These are phyloP conservation scores for Pararge aegeria DNA, from an alignment of 1,140 invertebrate species.

Conservation along the genomic window DNA sequence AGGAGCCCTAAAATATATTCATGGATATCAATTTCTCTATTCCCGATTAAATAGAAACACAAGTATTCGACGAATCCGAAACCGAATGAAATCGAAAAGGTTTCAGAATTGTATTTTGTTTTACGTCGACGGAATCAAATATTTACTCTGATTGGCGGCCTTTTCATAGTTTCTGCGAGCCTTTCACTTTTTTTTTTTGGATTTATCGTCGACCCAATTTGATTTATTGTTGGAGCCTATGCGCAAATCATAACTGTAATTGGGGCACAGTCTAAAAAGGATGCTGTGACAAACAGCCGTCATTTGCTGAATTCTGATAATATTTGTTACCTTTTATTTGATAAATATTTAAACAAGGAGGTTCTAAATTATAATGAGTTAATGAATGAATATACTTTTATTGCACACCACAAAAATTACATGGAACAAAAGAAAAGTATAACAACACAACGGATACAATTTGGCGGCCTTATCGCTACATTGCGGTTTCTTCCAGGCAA, in stretches of 20 bases:
- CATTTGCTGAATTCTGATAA: neutral
- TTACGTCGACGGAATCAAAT: conserved; percentile 17
- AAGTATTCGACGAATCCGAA: conserved; percentile 9
- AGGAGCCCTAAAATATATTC: no score
- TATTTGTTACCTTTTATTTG: no score
- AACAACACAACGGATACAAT: no score
- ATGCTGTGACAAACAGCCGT: neutral
- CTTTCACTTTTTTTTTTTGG: neutral
- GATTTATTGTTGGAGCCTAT: neutral
- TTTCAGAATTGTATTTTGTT: neutral
- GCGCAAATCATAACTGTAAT: neutral
- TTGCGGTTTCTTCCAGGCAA: no score
- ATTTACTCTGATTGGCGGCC: conserved; percentile 14
- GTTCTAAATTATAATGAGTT: no score
- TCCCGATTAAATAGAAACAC: neutral
- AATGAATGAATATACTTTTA: no score
- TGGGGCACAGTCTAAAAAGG: neutral
- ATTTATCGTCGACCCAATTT: neutral
- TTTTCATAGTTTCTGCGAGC: conserved; percentile 7
- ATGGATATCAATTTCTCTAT: no score
- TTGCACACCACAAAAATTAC: no score
- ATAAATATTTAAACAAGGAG: no score
- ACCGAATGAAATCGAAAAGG: neutral
- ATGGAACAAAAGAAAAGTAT: no score
- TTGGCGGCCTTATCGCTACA: no score